Percentiles rank a stretch among this genome's conserved stretches.
Evolutionary conservation across 2,113 vertebrate species (phyloP).

Genomic region (Bombycilla garrulus): DNA sequence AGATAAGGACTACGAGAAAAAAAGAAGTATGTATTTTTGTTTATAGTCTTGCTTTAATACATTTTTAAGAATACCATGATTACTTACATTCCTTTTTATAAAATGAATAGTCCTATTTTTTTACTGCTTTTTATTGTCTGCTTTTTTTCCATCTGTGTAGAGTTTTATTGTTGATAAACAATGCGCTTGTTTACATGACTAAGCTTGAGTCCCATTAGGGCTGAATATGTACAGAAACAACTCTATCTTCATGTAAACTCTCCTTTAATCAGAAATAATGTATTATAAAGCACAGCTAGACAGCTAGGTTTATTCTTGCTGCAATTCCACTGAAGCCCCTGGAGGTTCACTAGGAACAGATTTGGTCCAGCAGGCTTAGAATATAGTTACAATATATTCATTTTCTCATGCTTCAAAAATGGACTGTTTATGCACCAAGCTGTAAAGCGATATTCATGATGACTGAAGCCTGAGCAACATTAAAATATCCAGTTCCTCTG

Average conservation of each 20-base stretch:
- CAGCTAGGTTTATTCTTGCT: background rate
- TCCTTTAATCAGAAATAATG: background rate
- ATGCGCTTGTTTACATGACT: background rate
- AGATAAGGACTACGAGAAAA: background rate
- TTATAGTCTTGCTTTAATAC: background rate
- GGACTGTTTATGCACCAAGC: conserved; percentile 13
- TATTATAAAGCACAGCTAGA: background rate
- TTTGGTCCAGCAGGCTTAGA: conserved; percentile 13
- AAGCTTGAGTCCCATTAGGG: background rate
- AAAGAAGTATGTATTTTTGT: background rate
- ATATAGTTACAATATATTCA: conserved; percentile 33
- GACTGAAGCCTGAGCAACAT: conserved; percentile 53
- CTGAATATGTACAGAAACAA: background rate
- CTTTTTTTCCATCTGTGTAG: background rate
- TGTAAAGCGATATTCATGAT: conserved; percentile 62
- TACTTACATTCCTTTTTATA: background rate
- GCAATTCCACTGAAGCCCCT: background rate
- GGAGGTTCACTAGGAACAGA: conserved; percentile 2
- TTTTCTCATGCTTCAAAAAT: conserved; percentile 55
- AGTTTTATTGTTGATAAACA: background rate
- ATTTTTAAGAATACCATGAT: background rate
- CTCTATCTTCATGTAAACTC: background rate
- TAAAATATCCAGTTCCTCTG: conserved; percentile 45
- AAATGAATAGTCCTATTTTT: background rate
- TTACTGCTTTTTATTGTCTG: background rate